Evolutionary conservation across 2,888 invertebrate species (phyloP).

Genomic region (Drosophila ustulata): DNA sequence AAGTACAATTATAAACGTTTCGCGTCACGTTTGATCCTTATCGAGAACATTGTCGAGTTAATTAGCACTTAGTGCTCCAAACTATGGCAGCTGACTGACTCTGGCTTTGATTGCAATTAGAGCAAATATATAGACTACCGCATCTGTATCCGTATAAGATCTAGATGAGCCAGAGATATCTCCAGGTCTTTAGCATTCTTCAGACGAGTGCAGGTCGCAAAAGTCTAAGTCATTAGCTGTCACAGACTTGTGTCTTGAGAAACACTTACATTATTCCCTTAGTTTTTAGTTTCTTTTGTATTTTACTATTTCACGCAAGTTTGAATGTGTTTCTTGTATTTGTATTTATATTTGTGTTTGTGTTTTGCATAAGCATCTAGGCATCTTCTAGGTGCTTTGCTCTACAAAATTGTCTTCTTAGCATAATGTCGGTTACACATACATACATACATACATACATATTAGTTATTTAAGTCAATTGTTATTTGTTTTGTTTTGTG

Average conservation of each 20-base stretch:
- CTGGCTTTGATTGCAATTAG: not conserved
- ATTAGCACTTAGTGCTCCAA: not conserved
- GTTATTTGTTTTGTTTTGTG: constrained; percentile 10
- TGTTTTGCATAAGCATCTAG: constrained; percentile 3
- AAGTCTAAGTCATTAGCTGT: not conserved
- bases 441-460: constrained; percentile 1
- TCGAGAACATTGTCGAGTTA: constrained; percentile 4
- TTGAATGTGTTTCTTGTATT: not conserved
- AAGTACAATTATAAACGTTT: constrained; percentile 47
- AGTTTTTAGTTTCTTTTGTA: too few relatives aligned
- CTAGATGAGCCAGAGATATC: not conserved
- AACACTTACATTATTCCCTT: not conserved
- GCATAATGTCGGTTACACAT: constrained; percentile 13
- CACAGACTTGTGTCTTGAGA: too few relatives aligned
- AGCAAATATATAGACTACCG: not conserved
- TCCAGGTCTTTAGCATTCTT: not conserved
- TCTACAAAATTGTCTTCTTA: constrained; percentile 4
- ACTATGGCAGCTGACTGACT: not conserved
- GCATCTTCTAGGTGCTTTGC: constrained; percentile 17
- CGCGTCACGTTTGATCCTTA: constrained; percentile 24
- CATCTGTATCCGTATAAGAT: not conserved
- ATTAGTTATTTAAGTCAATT: constrained; percentile 16
- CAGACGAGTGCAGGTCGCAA: not conserved
- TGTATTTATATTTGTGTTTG: not conserved
- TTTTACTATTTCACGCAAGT: too few relatives aligned